These are phyloP conservation scores for Trachelus stipa DNA, from an alignment of 2,888 invertebrate genomes.

Conservation along the genomic window DNA sequence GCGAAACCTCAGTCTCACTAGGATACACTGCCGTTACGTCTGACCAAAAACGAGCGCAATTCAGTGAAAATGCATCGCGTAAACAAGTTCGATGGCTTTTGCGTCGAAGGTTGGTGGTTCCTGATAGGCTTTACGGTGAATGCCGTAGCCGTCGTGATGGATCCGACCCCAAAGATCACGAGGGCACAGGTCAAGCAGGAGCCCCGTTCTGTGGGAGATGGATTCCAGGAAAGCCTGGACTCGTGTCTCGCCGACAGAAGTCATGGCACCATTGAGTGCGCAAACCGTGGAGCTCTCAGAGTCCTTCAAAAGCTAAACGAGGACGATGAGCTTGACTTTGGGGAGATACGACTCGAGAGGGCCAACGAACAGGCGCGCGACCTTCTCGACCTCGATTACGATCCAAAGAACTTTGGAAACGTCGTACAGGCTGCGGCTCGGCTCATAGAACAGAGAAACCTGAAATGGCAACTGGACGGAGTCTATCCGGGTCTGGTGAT, in stretches of 20 bases:
- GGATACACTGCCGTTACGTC: not conserved
- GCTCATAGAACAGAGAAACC: constrained; percentile 75
- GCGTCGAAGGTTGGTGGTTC: too few species aligned
- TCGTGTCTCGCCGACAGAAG: constrained; percentile 50
- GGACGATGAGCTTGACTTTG: constrained; percentile 75
- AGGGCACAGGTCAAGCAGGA: constrained; percentile 21
- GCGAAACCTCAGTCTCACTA: constrained; percentile 49
- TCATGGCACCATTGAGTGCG: constrained; percentile 69
- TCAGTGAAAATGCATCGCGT: not conserved
- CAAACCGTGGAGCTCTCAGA: constrained; percentile 77
- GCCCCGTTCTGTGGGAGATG: constrained; percentile 14
- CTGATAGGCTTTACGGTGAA: too few species aligned
- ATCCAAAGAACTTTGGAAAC: constrained; percentile 81
- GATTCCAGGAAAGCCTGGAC: constrained; percentile 50
- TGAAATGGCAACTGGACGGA: constrained; percentile 80
- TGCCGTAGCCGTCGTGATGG: constrained; percentile 51
- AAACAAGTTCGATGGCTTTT: too few species aligned
- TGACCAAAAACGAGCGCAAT: not conserved
- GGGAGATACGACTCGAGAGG: constrained; percentile 73
- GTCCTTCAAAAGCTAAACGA: constrained; percentile 76
- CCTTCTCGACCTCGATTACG: constrained; percentile 76
- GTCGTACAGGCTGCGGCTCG: constrained; percentile 57
- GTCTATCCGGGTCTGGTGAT: constrained; percentile 82
- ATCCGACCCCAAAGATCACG: constrained; percentile 31
- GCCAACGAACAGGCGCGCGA: constrained; percentile 75